A percentile compares a stretch with the other conserved stretches of the same genome.
Evolutionary conservation across 1,140 invertebrate genomes (phyloP).

Genomic region (Araneus ventricosus): DNA sequence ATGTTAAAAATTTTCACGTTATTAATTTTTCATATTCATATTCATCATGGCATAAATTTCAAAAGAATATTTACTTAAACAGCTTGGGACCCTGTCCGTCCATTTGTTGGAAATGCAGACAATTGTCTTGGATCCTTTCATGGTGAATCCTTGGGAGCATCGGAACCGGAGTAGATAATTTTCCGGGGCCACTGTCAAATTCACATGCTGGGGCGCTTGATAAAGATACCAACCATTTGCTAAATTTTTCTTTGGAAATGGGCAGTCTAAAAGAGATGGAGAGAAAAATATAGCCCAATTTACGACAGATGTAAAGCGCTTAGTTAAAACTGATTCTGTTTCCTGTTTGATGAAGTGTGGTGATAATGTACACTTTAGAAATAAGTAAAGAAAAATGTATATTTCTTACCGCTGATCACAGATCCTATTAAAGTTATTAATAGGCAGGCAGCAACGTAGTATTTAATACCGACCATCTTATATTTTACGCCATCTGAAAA

Average conservation of each 20-base stretch:
- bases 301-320: not conserved
- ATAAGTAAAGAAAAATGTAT: not conserved
- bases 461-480: not conserved
- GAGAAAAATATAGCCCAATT: not conserved
- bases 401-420: not conserved
- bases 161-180: slow-evolving; percentile 14
- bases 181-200: slow-evolving; percentile 29
- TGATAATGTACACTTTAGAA: not conserved
- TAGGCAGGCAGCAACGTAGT: not conserved
- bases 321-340: not conserved
- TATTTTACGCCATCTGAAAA: too few relatives aligned
- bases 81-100: slow-evolving; percentile 21
- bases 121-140: not conserved
- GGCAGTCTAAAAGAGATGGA: slow-evolving; percentile 45
- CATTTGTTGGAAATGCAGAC: not conserved
- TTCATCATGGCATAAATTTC: too few relatives aligned
- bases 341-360: too few relatives aligned
- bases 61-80: slow-evolving; percentile 10
- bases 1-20: too few relatives aligned
- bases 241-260: not conserved
- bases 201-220: not conserved
- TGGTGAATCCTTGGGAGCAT: not conserved
- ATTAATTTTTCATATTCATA: too few relatives aligned
- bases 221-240: not conserved
- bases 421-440: not conserved